A percentile compares a stretch with the other conserved stretches of the same genome.
Conservation (phyloP, 2,113 vertebrate genomes). For the Cephalopterus ornatus region DNA sequence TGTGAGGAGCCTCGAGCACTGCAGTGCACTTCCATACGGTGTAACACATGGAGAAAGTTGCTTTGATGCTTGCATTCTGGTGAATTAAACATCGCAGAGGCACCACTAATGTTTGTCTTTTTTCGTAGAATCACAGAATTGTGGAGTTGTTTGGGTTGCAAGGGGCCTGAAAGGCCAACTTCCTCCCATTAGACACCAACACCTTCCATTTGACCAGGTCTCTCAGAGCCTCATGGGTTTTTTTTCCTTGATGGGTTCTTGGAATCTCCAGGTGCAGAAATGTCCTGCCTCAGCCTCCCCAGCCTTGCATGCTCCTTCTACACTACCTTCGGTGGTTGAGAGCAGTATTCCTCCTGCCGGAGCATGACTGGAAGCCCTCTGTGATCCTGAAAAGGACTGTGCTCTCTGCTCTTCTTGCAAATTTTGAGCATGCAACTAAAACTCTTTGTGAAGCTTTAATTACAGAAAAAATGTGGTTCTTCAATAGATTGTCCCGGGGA, state of each 20-base stretch:
- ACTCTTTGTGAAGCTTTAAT: background rate
- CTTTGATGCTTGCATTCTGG: background rate
- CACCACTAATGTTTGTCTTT: background rate
- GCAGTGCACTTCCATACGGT: background rate
- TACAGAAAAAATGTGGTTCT: background rate
- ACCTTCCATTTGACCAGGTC: background rate
- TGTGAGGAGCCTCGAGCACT: fast-evolving
- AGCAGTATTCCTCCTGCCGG: background rate
- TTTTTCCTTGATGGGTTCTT: background rate
- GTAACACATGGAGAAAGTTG: background rate
- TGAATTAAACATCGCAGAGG: background rate
- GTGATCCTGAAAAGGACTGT: background rate
- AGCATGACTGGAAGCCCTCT: background rate
- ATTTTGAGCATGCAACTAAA: background rate
- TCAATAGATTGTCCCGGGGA: background rate
- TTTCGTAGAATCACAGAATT: background rate
- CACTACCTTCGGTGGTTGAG: fast-evolving
- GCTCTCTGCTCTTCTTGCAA: background rate
- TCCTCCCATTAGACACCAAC: background rate
- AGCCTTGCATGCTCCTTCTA: background rate
- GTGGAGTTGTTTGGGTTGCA: fast-evolving
- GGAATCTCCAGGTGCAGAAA: background rate
- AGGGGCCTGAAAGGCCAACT: background rate
- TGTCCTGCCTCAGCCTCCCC: background rate
- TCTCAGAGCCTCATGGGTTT: background rate